Base-by-base conservation (phyloP, 2,888 invertebrate genomes). In the Drosophila subquinaria region DNA sequence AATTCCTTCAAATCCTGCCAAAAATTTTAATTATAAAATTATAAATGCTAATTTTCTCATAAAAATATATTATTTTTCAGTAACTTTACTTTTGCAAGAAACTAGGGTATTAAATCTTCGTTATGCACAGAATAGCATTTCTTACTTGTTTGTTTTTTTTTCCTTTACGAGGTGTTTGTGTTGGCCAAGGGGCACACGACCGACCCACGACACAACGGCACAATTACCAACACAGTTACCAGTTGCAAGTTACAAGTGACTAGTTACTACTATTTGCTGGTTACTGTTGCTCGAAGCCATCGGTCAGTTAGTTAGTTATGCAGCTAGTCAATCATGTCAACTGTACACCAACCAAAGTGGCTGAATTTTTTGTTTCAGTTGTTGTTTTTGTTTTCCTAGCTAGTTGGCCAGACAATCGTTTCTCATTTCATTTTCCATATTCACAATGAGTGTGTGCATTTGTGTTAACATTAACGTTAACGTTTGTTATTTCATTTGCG, bases 321-420 rank as follows among this genome's bases (percentile, higher is more conserved):
- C 56, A 56, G 47, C 48, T 64, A 90, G 90, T 90, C 90, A 87
- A 91, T 90, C 91, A 90, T 90, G 90, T 86, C 90, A 90, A 91
- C 90, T 90, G 90, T 90, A 90, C 90, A 68, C 69, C 64, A 42
- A 45, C 69, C 64, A 42, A 45, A 56, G 43, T 45, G 60, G 64
- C 40, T 64, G 68, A 64, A 51, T 52, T 60, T 79, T 73, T 69
- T 33, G 5, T 20, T 56, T 6, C 8, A 27, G 27, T 23, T 53
- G 6, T 59, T 59, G 33, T 42, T 30, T 56, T 62, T 67, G 23
- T 11, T 47, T 47, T 47, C 23, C 47, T 27, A 27, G 43, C 35
- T 20, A 56, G 43, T 56, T 30, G 55, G 42, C 55, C 55, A 55
- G 55, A 55, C 40, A 55, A 55, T 33, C 56, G n/a, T 45, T 51